These are phyloP conservation scores for Empis livida DNA, from an alignment of 2,888 invertebrate species.

Conservation along the genomic window DNA sequence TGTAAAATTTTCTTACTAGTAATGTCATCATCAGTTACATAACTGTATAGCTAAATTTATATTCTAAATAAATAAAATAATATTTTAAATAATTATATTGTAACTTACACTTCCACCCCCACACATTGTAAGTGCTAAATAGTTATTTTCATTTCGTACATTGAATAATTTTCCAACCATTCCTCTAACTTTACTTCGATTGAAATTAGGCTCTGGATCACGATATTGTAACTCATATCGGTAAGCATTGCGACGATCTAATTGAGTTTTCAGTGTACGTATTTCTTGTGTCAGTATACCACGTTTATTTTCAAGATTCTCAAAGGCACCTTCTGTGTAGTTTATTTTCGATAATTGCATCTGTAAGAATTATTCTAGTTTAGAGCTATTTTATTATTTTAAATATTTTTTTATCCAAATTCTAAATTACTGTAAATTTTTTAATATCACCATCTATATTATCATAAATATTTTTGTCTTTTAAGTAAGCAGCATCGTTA, in stretches of 20 bases:
- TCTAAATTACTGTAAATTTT: conserved; percentile 38
- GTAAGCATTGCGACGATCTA: conserved; percentile 26
- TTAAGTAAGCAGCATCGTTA: conserved; percentile 52
- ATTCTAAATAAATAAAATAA: conserved; percentile 14
- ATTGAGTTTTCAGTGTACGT: conserved; percentile 34
- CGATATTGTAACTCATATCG: conserved; percentile 51
- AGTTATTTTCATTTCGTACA: conserved; percentile 53
- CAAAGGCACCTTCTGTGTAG: conserved; percentile 49
- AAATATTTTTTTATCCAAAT: too few species aligned
- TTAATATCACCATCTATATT: conserved; percentile 43
- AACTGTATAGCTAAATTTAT: conserved; percentile 61
- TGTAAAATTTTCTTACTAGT: conserved; percentile 77
- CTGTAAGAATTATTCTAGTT: conserved; percentile 24
- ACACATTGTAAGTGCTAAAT: conserved; percentile 71
- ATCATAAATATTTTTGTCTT: conserved; percentile 47
- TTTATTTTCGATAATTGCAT: conserved; percentile 40
- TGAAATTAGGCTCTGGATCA: conserved; percentile 65
- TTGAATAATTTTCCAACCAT: conserved; percentile 67
- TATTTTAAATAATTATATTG: too few species aligned
- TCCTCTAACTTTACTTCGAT: conserved; percentile 54
- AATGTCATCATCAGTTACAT: conserved; percentile 76
- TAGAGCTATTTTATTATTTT: background rate
- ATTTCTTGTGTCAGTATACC: conserved; percentile 43
- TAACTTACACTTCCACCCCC: conserved; percentile 67
- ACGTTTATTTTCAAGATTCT: conserved; percentile 39